These are phyloP conservation scores for Pseudomyrmex cubaensis DNA, from an alignment of 1,140 invertebrate genomes.

Conservation along the genomic window DNA sequence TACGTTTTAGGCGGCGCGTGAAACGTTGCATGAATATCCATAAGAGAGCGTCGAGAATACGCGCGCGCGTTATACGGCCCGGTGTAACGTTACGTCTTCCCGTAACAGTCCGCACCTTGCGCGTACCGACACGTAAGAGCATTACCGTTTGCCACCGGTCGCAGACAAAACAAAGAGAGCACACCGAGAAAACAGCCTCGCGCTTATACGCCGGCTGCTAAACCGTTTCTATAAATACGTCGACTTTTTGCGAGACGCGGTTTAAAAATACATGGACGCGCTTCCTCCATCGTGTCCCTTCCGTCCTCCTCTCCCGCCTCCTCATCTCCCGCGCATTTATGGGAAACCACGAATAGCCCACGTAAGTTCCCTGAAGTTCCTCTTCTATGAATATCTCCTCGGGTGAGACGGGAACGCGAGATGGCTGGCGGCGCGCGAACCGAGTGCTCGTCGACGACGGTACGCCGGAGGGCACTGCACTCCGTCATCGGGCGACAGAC, in stretches of 20 bases:
- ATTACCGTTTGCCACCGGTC: constrained; percentile 40
- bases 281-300: constrained; percentile 52
- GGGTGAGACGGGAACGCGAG: constrained; percentile 60
- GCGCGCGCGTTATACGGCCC: constrained; percentile 10
- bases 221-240: constrained; percentile 37
- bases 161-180: constrained; percentile 33
- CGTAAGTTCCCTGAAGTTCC: constrained; percentile 74
- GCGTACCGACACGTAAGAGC: constrained; percentile 58
- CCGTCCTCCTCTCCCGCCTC: constrained; percentile 15
- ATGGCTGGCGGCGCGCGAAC: constrained; percentile 8
- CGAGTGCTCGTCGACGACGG: constrained; percentile 42
- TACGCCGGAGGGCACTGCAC: constrained; percentile 72
- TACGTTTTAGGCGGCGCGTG: constrained; percentile 24
- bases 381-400: constrained; percentile 79
- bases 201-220: constrained; percentile 32
- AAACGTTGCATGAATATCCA: constrained; percentile 47
- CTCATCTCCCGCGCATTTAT: constrained; percentile 67
- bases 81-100: constrained; percentile 41
- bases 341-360: constrained; percentile 78
- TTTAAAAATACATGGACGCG: constrained; percentile 73
- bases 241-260: constrained; percentile 66
- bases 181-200: background rate
- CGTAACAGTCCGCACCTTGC: constrained; percentile 55
- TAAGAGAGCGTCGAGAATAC: constrained; percentile 10
- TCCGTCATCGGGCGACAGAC: constrained; percentile 40